Evolutionary conservation across 2,113 vertebrate genomes (phyloP).

Genomic region (Ceratotherium simum): DNA sequence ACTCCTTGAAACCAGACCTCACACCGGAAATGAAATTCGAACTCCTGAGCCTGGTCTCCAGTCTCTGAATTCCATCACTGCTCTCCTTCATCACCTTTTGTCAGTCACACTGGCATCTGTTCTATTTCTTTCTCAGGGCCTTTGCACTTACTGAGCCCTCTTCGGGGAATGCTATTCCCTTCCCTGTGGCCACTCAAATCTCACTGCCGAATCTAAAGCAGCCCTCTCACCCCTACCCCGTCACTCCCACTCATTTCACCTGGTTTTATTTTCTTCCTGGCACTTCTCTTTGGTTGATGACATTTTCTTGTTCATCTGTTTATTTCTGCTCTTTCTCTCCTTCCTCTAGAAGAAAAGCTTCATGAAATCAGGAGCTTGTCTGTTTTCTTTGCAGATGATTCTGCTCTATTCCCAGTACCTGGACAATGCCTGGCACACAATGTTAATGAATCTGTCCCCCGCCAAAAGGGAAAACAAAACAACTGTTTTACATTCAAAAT

Average conservation of each 20-base stretch:
- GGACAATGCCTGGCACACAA: not conserved
- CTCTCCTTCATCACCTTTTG: accelerated
- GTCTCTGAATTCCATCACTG: not conserved
- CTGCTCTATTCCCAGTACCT: not conserved
- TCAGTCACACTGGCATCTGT: not conserved
- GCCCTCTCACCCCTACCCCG: accelerated
- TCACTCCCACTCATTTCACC: no score
- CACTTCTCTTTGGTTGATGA: not conserved
- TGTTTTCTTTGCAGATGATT: not conserved
- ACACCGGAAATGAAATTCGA: not conserved
- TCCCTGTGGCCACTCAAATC: not conserved
- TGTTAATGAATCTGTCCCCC: not conserved
- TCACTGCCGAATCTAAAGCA: not conserved
- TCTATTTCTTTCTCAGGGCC: not conserved
- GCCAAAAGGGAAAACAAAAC: not conserved
- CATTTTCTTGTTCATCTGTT: not conserved
- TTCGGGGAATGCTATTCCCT: not conserved
- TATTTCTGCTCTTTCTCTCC: not conserved
- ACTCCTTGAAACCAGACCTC: accelerated
- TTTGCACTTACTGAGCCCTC: not conserved
- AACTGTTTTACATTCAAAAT: not conserved
- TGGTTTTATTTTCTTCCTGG: not conserved
- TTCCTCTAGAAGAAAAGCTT: not conserved
- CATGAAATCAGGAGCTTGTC: not conserved
- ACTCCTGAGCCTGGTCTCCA: no score